These are phyloP conservation scores for Neuroscelio doddi DNA, from an alignment of 2,888 invertebrate genomes.

Conservation along the genomic window DNA sequence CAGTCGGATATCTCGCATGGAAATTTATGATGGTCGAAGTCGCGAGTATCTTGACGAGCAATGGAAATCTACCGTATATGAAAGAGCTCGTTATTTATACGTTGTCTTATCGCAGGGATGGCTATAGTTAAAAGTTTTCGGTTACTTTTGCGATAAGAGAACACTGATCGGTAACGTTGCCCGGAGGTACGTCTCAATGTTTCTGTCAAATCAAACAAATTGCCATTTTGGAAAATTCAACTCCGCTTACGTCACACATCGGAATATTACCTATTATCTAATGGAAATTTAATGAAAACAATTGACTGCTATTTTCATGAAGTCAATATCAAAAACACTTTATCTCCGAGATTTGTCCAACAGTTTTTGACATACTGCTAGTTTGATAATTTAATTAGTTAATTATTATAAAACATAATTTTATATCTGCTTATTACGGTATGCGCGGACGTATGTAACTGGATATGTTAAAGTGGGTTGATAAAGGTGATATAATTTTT, in stretches of 20 bases:
- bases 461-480: too few relatives aligned
- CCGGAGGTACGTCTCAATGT: conserved; percentile 33
- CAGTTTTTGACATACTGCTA: too few relatives aligned
- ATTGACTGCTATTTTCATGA: too few relatives aligned
- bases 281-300: too few relatives aligned
- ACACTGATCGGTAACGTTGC: conserved; percentile 39
- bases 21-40: conserved; percentile 43
- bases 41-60: conserved; percentile 46
- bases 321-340: too few relatives aligned
- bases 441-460: too few relatives aligned
- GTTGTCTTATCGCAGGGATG: conserved; percentile 45
- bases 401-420: too few relatives aligned
- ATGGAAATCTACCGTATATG: conserved; percentile 48
- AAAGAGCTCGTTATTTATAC: conserved; percentile 47
- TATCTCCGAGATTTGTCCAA: too few relatives aligned
- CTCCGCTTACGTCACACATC: not conserved
- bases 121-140: conserved; percentile 49
- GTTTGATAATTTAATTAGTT: too few relatives aligned
- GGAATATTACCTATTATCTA: too few relatives aligned
- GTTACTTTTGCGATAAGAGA: conserved; percentile 31
- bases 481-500: too few relatives aligned
- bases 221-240: conserved; percentile 24
- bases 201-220: conserved; percentile 41
- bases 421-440: too few relatives aligned
- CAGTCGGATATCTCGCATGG: conserved; percentile 32